These are phyloP conservation scores for Lomographa bimaculata DNA, from an alignment of 2,888 invertebrate species.

Conservation along the genomic window DNA sequence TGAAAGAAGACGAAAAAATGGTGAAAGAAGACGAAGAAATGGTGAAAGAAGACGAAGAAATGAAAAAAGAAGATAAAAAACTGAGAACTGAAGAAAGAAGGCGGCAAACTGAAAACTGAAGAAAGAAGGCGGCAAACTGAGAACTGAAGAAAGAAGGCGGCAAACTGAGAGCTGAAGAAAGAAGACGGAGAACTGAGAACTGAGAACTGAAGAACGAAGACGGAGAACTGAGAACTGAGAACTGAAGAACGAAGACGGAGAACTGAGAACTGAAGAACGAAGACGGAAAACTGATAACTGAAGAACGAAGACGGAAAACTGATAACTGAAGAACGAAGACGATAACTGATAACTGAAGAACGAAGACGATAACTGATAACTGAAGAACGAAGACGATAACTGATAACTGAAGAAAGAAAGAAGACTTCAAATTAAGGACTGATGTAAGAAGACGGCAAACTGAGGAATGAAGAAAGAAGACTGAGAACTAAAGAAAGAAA, in stretches of 20 bases:
- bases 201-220: conserved; percentile 4
- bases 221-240: conserved; percentile 1
- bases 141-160: conserved; percentile 8
- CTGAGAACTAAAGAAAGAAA: background rate
- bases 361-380: conserved; percentile 11
- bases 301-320: conserved; percentile 11
- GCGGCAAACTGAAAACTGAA: background rate
- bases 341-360: conserved; percentile 12
- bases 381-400: background rate
- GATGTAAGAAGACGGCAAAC: conserved; percentile 2
- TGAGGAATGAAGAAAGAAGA: conserved; percentile 2
- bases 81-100: background rate
- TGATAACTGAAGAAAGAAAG: too few species aligned
- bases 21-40: conserved; percentile 6
- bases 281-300: conserved; percentile 7
- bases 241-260: conserved; percentile 5
- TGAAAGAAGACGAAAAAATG: conserved; percentile 3
- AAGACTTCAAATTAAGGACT: too few species aligned
- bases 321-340: conserved; percentile 19
- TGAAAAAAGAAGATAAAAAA: conserved; percentile 4
- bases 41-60: too few species aligned
- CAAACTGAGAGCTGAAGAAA: too few species aligned
- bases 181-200: conserved; percentile 7
- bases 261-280: conserved; percentile 17
- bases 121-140: conserved; percentile 1